Percentiles rank a stretch among this genome's conserved stretches.
phyloP scores from a whole-genome alignment of 2,113 vertebrate genomes.

The Uria aalge region DNA sequence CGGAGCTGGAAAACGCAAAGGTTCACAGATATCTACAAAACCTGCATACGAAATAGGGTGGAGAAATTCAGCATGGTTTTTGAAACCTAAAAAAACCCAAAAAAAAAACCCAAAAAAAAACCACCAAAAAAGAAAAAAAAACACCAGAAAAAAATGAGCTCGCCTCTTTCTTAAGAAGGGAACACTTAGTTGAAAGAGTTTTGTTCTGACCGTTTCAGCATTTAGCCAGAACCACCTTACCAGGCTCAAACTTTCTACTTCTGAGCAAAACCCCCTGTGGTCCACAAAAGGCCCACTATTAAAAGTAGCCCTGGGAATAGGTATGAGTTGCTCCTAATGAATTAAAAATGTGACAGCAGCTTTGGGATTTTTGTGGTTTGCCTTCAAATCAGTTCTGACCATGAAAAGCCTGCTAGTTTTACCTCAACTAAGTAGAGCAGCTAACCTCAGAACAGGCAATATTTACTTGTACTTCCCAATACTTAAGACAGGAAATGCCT shows the following conservation, averaged over 20 bases:
- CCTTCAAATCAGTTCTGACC: background rate
- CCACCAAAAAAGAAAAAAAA: background rate
- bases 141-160: background rate
- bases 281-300: background rate
- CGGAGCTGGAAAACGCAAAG: background rate
- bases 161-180: background rate
- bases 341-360: constrained; percentile 37
- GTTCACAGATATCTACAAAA: background rate
- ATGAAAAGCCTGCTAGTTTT: constrained; percentile 14
- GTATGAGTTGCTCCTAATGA: constrained; percentile 3
- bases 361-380: constrained; percentile 53
- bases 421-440: background rate
- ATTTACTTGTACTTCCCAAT: constrained; percentile 50
- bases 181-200: background rate
- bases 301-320: constrained; percentile 4
- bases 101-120: too few species aligned
- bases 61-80: background rate
- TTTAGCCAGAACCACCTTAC: background rate
- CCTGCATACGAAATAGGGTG: background rate
- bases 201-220: background rate
- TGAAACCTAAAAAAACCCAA: background rate
- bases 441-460: constrained; percentile 46
- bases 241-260: background rate
- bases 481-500: constrained; percentile 60
- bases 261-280: background rate